Evolutionary conservation across 1,140 invertebrate species (phyloP), one percentile per base, ranked within the genome.

Genomic region (Helicorthomorpha holstii): DNA sequence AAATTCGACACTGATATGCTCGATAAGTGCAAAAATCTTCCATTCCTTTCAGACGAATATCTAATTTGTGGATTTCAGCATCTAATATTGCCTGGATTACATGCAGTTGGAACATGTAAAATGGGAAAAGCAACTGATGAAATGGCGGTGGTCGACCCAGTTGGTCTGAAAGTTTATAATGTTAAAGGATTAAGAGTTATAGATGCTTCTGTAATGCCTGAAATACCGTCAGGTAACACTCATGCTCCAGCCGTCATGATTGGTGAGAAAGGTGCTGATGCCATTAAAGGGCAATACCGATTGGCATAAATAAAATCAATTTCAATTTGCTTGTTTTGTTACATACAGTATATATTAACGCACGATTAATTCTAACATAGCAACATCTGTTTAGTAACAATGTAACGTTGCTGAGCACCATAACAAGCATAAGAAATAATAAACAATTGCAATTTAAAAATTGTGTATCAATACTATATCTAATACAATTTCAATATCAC

Each of bases 51-150:
- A 49, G 83, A 87, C 61, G 76, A 75, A 0, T 88, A 85, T 63
- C 85, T 85, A 81, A 76, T 80, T 61, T 89, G 62, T 44, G 44
- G 57, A 12, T 54, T 34, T 12, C 70, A 73, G 23, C 70, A 76
- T 52, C 75, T 82, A 24, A 81, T 82, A 0, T 71, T 77, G 22
- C 82, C 78, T 1, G 79, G 85, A 45, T 85, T 81, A 58, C 19
- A 90, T 63, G 79, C 80, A 24, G 75, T 76, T 1, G 84, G 85
- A 0, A 89, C 85, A 0, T 83, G 82, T 61, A 88, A 85, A 66
- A 92, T 92, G 87, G 87, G 85, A 1, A 75, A 78, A 0, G 54
- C 16, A 0, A 68, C 59, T 1, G 83, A 87, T 48, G 34, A 14
- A n/a, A 54, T 46, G n/a, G 57, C 66, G 55, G 66, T 45, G 62